A percentile compares a stretch with the other conserved stretches of the same genome.
phyloP scores from a whole-genome alignment of 1,140 invertebrate species.

The Pachyrhynchus sulphureomaculatus region DNA sequence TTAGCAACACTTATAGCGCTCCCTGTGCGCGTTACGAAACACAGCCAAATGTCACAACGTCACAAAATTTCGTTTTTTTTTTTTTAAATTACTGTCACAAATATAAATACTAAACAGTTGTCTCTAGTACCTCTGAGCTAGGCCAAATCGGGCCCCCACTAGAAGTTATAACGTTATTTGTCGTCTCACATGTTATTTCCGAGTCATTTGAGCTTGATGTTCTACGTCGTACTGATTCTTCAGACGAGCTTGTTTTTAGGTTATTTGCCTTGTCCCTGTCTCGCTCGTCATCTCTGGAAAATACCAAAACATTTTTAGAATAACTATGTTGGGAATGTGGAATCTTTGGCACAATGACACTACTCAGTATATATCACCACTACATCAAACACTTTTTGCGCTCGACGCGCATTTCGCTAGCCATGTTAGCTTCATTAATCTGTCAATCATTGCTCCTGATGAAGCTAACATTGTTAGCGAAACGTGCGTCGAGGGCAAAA shows the following conservation, averaged over 20 bases:
- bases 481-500: too few relatives aligned
- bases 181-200: conserved; percentile 6
- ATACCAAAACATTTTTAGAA: too few relatives aligned
- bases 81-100: conserved; percentile 14
- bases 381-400: too few relatives aligned
- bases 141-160: conserved; percentile 13
- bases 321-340: too few relatives aligned
- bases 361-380: too few relatives aligned
- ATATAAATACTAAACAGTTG: conserved; percentile 47
- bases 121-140: conserved; percentile 51
- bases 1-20: not conserved
- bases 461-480: too few relatives aligned
- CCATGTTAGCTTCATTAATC: too few relatives aligned
- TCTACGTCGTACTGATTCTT: conserved; percentile 62
- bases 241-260: conserved; percentile 61
- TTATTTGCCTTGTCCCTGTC: conserved; percentile 60
- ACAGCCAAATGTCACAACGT: conserved; percentile 20
- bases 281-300: conserved; percentile 61
- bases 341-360: too few relatives aligned
- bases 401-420: too few relatives aligned
- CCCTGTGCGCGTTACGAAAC: conserved; percentile 7
- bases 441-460: too few relatives aligned
- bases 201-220: conserved; percentile 64
- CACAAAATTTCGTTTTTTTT: conserved; percentile 14
- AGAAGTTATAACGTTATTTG: conserved; percentile 6